phyloP scores from a whole-genome alignment of 2,797 vertebrate species.

The Acanthornis magna region DNA sequence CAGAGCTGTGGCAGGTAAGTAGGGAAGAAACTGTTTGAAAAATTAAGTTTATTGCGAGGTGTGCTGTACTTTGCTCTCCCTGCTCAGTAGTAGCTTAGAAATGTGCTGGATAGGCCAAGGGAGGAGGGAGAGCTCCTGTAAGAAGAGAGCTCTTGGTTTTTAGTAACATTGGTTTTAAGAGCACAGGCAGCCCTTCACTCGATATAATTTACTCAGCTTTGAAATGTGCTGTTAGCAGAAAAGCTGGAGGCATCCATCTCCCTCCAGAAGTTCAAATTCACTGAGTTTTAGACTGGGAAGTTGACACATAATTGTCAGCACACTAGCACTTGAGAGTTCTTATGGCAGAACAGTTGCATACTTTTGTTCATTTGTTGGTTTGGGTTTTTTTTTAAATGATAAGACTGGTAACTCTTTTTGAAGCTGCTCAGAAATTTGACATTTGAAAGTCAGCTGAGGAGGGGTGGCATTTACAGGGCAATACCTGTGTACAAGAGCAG shows the following conservation, averaged over 20 bases:
- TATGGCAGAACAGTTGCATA: not conserved
- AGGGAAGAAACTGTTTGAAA: not conserved
- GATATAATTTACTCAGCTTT: not conserved
- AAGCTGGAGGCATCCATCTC: not conserved
- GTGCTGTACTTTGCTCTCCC: not conserved
- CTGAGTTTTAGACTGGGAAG: not conserved
- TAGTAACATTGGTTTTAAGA: not conserved
- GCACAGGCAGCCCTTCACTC: not conserved
- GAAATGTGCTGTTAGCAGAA: not conserved
- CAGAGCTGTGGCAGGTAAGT: not conserved
- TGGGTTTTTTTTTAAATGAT: not conserved
- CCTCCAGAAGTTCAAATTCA: not conserved
- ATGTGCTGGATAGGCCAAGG: not conserved
- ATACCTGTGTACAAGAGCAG: rapidly evolving
- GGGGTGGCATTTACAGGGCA: not conserved
- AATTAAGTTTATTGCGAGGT: rapidly evolving
- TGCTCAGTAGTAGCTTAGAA: not conserved
- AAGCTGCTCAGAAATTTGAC: not conserved
- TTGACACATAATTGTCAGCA: not conserved
- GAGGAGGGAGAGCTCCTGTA: not conserved
- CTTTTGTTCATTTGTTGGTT: not conserved
- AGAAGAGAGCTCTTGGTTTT: not conserved
- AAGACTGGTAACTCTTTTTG: not conserved
- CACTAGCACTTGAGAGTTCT: not conserved
- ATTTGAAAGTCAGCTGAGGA: not conserved